Conservation (phyloP, 2,797 vertebrate genomes). For the Heterohyrax brucei region DNA sequence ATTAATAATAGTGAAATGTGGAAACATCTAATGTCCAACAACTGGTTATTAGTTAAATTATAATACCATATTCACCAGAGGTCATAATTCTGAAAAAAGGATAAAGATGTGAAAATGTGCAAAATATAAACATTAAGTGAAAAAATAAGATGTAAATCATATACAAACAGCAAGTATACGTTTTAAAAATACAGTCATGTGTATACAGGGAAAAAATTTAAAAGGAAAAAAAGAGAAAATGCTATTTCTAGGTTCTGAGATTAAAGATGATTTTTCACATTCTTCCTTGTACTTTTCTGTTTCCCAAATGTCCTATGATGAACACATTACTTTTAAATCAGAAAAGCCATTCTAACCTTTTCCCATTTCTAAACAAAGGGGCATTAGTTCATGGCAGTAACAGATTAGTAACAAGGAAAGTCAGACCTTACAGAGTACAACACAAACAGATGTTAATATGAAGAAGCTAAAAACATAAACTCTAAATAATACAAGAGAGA, state of each 20-base stretch:
- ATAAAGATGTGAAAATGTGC: constrained; percentile 56
- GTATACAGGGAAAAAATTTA: constrained; percentile 48
- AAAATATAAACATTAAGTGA: constrained; percentile 59
- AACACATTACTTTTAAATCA: constrained; percentile 58
- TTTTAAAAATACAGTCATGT: neutral
- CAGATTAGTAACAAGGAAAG: neutral
- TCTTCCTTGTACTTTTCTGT: constrained; percentile 31
- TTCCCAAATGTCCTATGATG: constrained; percentile 56
- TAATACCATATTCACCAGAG: constrained; percentile 20
- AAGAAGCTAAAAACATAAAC: constrained; percentile 17
- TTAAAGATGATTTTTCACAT: constrained; percentile 44
- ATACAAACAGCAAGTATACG: neutral
- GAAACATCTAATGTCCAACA: constrained; percentile 56
- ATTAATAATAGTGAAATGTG: constrained; percentile 42
- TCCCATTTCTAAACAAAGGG: constrained; percentile 53
- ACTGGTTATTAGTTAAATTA: neutral
- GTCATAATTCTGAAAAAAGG: constrained; percentile 31
- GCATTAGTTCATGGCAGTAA: constrained; percentile 44
- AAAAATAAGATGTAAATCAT: constrained; percentile 33
- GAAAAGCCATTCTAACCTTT: constrained; percentile 20
- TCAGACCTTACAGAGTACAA: constrained; percentile 39
- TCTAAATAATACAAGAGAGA: neutral
- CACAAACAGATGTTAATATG: neutral
- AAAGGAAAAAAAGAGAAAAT: constrained; percentile 34
- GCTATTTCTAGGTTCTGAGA: constrained; percentile 40